Base-by-base conservation (phyloP, 2,888 invertebrate genomes). In the Pollenia labialis region DNA sequence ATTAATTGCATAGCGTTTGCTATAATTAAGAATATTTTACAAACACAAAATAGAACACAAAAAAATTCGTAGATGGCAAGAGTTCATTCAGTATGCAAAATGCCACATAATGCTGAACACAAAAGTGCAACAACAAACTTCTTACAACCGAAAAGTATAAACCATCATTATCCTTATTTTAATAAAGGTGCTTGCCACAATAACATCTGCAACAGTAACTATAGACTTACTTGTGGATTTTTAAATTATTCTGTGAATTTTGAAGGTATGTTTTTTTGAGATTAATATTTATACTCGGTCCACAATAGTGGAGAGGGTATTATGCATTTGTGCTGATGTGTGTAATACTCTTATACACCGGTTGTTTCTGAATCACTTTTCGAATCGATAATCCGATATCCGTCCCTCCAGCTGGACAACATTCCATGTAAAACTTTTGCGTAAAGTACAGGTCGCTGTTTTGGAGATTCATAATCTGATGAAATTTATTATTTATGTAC, bases 41-140 rank as follows among this genome's bases (percentile, higher is more conserved):
- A 56, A 18, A 56, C 18, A 23, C 23, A 56, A 44, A 42, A 74
- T 56, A 32, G 10, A 14, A 40, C 14, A 12, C 18, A 18, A 74
- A 58, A 14, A 48, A 46, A n/a, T 23, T 10, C 10, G 12, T 8
- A 62, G 23, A 12, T 23, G 10, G 18, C 9, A n/a, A 64, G 44
- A n/a, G 6, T 6, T 32, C 32, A 32, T 32, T 32, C 0, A 44
- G 32, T 10, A 60, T 1, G 58, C 44, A 80, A 52, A 56, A 81
- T 81, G 81, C 68, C 81, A 42, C 74, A 48, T 8, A 56, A 48
- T 62, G 18, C 74, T 16, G 64, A 60, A 66, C 56, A 81, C 18
- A 66, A 56, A 58, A 74, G 16, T 58, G 7, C 18, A 40, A 40
- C 48, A 50, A 16, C 66, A 46, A 74, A 71, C 62, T 18, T 18